Evolutionary conservation across 2,113 vertebrate genomes (phyloP).

Genomic region (Nesoenas mayeri): DNA sequence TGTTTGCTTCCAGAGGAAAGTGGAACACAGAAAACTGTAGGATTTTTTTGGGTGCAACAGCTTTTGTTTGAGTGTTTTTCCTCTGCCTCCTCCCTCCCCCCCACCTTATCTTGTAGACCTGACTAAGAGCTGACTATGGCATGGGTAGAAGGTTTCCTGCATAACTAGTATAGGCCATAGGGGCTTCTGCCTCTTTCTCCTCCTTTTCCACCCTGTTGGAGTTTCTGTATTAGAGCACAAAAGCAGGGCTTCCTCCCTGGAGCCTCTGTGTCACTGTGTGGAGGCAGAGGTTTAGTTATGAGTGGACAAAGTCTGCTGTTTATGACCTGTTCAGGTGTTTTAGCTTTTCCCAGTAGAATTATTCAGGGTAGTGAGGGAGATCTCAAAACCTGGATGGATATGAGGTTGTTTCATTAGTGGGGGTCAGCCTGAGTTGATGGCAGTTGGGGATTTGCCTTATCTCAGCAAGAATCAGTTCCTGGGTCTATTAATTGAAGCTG

Average conservation of each 20-base stretch:
- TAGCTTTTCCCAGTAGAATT: neutral
- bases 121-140: neutral
- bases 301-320: neutral
- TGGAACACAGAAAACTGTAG: neutral
- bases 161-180: neutral
- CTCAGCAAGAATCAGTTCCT: neutral
- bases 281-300: neutral
- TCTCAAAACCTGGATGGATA: neutral
- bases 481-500: neutral
- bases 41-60: accelerated
- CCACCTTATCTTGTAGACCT: neutral
- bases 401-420: neutral
- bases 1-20: neutral
- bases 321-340: neutral
- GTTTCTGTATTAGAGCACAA: neutral
- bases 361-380: neutral
- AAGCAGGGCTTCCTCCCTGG: neutral
- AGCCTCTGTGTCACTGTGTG: accelerated
- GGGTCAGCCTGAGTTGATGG: neutral
- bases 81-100: too few relatives aligned
- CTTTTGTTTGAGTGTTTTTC: neutral
- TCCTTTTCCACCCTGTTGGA: neutral
- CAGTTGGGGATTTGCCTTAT: neutral
- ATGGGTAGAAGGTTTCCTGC: neutral
- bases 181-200: neutral